Evolutionary conservation across 2,888 invertebrate genomes (phyloP).

Genomic region (Dasypolia templi): DNA sequence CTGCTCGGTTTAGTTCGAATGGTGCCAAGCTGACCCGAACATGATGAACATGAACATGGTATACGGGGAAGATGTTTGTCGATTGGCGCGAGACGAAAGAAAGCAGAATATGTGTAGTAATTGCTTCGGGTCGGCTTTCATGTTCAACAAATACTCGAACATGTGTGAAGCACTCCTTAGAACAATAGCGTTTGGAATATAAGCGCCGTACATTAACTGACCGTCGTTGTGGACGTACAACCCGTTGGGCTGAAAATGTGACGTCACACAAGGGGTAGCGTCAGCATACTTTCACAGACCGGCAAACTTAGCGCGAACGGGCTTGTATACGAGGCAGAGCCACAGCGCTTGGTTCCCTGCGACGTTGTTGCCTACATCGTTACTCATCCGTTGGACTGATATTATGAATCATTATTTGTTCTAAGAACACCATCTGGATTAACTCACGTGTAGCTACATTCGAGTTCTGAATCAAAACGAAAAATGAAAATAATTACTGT

Average conservation of each 20-base stretch:
- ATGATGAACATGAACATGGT: neutral
- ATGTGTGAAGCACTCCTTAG: no score
- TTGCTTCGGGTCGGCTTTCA: neutral
- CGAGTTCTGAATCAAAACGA: neutral
- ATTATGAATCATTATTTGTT: slow-evolving; percentile 9
- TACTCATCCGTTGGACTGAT: slow-evolving; percentile 6
- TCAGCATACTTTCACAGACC: no score
- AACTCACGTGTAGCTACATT: neutral
- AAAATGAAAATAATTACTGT: neutral
- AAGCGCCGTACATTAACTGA: neutral
- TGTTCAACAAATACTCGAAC: neutral
- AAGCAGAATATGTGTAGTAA: neutral
- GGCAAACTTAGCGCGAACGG: no score
- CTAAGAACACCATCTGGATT: slow-evolving; percentile 12
- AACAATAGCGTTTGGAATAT: neutral
- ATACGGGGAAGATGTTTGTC: neutral
- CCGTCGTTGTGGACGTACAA: no score
- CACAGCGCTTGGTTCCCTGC: neutral
- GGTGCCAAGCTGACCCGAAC: neutral
- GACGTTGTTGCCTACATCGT: neutral
- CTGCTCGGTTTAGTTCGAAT: neutral
- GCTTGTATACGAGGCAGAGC: no score
- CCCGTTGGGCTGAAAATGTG: no score
- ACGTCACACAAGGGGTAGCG: no score
- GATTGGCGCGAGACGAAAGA: neutral